These are phyloP conservation scores for Leptinotarsa tumamoca DNA, from an alignment of 2,888 invertebrate genomes.

Conservation along the genomic window DNA sequence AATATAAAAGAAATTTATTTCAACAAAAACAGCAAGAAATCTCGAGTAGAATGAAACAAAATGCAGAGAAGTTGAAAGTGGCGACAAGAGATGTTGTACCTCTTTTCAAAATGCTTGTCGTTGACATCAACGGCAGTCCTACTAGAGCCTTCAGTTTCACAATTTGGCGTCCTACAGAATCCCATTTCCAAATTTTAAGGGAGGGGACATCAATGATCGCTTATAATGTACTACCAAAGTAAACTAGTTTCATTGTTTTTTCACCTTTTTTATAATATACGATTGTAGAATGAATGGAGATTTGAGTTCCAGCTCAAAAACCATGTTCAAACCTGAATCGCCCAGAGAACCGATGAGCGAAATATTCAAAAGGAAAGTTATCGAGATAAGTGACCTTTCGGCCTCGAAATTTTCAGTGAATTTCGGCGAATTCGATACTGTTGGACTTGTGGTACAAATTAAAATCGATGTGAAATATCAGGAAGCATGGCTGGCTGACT, in stretches of 20 bases:
- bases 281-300: constrained; percentile 56
- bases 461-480: constrained; percentile 69
- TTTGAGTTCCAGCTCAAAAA: constrained; percentile 52
- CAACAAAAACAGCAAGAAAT: constrained; percentile 59
- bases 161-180: constrained; percentile 79
- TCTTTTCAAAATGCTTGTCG: constrained; percentile 66
- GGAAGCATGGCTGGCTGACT: constrained; percentile 73
- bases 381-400: constrained; percentile 67
- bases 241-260: constrained; percentile 35
- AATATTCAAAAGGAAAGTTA: constrained; percentile 55
- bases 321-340: constrained; percentile 50
- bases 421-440: constrained; percentile 80
- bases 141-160: constrained; percentile 69
- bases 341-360: constrained; percentile 28
- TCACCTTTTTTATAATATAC: neutral
- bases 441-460: constrained; percentile 75
- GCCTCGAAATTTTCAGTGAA: constrained; percentile 62
- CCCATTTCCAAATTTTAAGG: constrained; percentile 70
- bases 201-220: constrained; percentile 75
- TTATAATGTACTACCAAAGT: constrained; percentile 71
- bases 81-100: constrained; percentile 63
- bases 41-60: constrained; percentile 48
- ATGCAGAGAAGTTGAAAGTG: constrained; percentile 49
- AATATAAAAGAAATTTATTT: constrained; percentile 62
- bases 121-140: constrained; percentile 60